Conservation (phyloP, 2,888 invertebrate species). For the Eilema sororculum region DNA sequence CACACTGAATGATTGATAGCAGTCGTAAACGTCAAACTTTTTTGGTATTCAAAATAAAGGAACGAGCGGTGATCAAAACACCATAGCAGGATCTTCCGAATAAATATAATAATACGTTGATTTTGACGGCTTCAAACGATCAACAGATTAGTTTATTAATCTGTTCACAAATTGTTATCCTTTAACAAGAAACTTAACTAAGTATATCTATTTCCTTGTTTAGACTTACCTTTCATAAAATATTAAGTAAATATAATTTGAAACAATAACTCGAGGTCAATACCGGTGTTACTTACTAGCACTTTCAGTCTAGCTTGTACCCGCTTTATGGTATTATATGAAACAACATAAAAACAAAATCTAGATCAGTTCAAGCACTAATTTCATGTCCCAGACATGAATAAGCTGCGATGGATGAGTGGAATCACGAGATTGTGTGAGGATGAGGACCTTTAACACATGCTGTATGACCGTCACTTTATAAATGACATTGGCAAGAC, state of each 20-base stretch:
- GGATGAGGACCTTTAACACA: too few relatives aligned
- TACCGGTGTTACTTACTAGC: not conserved
- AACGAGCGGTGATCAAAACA: conserved; percentile 59
- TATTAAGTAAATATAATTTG: not conserved
- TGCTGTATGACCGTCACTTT: too few relatives aligned
- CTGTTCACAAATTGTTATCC: conserved; percentile 34
- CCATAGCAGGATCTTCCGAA: conserved; percentile 60
- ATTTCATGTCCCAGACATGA: too few relatives aligned
- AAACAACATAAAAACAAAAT: not conserved
- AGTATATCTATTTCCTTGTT: not conserved
- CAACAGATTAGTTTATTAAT: conserved; percentile 53
- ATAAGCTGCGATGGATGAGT: too few relatives aligned
- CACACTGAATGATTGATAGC: conserved; percentile 69
- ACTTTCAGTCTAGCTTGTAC: too few relatives aligned
- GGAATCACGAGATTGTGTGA: too few relatives aligned
- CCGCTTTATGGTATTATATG: too few relatives aligned
- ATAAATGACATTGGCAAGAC: too few relatives aligned
- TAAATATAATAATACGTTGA: conserved; percentile 59
- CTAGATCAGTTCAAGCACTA: not conserved
- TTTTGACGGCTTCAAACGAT: conserved; percentile 52
- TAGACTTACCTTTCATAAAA: not conserved
- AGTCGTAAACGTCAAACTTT: conserved; percentile 72
- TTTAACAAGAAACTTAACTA: conserved; percentile 6
- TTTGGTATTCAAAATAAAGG: conserved; percentile 64
- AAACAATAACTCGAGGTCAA: not conserved